These are phyloP conservation scores for Neoitamus cyanurus DNA, from an alignment of 2,888 invertebrate species.

Conservation along the genomic window DNA sequence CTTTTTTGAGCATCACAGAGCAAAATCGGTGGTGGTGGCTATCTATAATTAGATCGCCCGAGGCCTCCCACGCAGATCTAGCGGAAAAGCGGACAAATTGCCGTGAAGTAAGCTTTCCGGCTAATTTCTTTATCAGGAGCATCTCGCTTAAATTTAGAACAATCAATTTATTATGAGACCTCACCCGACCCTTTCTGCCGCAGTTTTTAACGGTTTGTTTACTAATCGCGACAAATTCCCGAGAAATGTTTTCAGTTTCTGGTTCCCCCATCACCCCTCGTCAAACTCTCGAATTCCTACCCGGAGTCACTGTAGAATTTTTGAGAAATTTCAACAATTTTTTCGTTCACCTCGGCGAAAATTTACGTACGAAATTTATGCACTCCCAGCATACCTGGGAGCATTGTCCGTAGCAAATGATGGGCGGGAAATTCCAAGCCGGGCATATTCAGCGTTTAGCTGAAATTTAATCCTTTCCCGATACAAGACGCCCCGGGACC, in stretches of 20 bases:
- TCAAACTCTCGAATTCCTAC: background rate
- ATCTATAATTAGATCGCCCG: constrained; percentile 23
- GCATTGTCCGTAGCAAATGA: background rate
- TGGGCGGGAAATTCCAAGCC: background rate
- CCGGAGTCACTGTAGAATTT: background rate
- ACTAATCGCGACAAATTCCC: background rate
- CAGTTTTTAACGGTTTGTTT: background rate
- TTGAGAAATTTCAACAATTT: background rate
- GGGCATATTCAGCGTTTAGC: background rate
- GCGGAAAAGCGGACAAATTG: background rate
- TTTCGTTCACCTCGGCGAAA: background rate
- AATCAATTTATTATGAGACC: constrained; percentile 2
- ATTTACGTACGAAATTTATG: background rate
- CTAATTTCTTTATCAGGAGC: background rate
- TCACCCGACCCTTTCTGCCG: background rate
- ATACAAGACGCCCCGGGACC: background rate
- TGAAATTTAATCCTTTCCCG: constrained; percentile 15
- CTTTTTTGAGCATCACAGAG: background rate
- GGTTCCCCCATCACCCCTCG: background rate
- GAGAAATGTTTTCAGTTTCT: background rate
- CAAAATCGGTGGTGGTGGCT: background rate
- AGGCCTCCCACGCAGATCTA: constrained; percentile 13
- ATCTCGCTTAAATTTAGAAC: background rate
- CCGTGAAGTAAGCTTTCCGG: background rate
- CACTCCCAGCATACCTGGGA: background rate